Evolutionary conservation across 2,888 invertebrate genomes (phyloP), one percentile per base, ranked within the genome.

Genomic region (Amphimallon solstitiale): DNA sequence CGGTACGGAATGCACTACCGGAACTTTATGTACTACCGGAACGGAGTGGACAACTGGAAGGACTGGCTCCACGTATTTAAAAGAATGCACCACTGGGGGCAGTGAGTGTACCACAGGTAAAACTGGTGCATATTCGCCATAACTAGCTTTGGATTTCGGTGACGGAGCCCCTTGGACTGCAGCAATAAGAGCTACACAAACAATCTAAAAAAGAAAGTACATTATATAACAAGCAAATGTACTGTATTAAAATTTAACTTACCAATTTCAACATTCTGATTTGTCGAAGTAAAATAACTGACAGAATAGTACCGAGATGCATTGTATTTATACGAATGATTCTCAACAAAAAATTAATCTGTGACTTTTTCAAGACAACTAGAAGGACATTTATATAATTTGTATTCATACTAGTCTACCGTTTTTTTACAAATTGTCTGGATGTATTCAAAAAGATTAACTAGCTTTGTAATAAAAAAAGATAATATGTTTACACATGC

Each of bases 211-310:
- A 35, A 1, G 14, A 51, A 12, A 5, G n/a, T 48, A 2, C 6
- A 2, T 48, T 21, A 23, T 45, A 15, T 2, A 2, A 23, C 2
- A 23, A 23, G 5, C 5, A 45, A 15, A 21, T 46, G 3, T 46
- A 21, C 1, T 2, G 9, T n/a, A 48, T 5, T 23, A n/a, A 23
- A 12, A 23, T 48, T 46, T 3, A 21, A 48, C 48, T 48, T 48
- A 23, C 48, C 48, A 48, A 48, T 29, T 48, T 23, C 5, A 10
- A 21, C 48, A 48, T 48, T 48, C 6, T 23, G 23, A 48, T 21
- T 23, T 10, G n/a, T 2, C 19, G 21, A 12, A n/a, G 10, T 10
- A 21, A 5, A 48, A 12, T 21, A 48, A 48, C 21, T 48, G 21
- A n/a, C 5, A 21, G 10, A 12, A 23, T 23, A 4, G 2, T 4